A percentile compares a stretch with the other conserved stretches of the same genome.
These are phyloP conservation scores for Peromyscus leucopus DNA, from an alignment of 2,113 vertebrate species.

Conservation along the genomic window DNA sequence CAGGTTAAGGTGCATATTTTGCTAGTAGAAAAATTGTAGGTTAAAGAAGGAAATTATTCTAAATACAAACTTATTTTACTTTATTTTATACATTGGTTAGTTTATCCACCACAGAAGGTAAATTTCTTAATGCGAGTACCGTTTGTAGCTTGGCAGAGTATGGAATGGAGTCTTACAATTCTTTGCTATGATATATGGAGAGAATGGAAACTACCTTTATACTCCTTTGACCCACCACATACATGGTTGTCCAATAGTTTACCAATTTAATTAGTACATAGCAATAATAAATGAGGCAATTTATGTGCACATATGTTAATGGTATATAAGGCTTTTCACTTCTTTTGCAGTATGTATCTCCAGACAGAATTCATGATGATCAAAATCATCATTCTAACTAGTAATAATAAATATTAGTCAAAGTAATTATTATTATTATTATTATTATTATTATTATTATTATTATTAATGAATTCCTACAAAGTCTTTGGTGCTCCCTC, in stretches of 20 bases:
- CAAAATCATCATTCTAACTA: background rate
- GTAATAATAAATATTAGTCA: background rate
- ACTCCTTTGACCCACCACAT: background rate
- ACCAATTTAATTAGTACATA: background rate
- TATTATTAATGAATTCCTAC: background rate
- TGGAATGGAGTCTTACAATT: background rate
- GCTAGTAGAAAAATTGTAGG: background rate
- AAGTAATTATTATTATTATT: background rate
- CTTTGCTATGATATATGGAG: background rate
- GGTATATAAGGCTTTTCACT: background rate
- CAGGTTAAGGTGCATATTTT: background rate
- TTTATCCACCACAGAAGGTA: slow-evolving; percentile 2
- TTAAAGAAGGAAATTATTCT: slow-evolving; percentile 49
- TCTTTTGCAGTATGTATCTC: background rate
- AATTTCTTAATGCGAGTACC: background rate
- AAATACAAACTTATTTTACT: background rate
- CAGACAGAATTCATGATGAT: background rate
- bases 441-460: background rate
- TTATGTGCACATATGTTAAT: background rate
- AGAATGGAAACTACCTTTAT: slow-evolving; percentile 12
- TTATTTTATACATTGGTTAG: background rate
- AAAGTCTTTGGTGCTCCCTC: background rate
- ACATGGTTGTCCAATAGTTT: background rate
- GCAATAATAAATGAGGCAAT: background rate
- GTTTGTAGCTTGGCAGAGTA: background rate